Evolutionary conservation across 2,113 vertebrate genomes (phyloP).

Genomic region (Actenoides lindsayi): DNA sequence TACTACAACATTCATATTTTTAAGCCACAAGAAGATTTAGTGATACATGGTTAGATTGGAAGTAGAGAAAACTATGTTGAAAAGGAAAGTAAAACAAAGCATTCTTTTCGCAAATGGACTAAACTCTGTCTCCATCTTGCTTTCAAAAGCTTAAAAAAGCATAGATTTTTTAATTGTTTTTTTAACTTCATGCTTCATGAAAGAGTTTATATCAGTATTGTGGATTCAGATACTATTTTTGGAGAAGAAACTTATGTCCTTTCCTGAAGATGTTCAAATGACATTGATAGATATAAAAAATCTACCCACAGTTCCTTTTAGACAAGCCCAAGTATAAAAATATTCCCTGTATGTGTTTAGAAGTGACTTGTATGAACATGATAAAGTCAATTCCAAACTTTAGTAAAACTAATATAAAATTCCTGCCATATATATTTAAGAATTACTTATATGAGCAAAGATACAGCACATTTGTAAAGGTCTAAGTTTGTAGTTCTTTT

Average conservation of each 20-base stretch:
- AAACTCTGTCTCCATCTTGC: not conserved
- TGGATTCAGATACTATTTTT: not conserved
- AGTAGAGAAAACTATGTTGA: not conserved
- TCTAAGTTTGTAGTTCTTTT: not conserved
- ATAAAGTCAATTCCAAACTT: not conserved
- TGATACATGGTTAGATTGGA: not conserved
- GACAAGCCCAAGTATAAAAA: not conserved
- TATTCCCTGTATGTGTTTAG: not conserved
- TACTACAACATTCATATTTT: not conserved
- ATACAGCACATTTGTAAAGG: not conserved
- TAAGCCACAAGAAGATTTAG: not conserved
- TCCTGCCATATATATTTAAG: not conserved
- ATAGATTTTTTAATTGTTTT: not conserved
- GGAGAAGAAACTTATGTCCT: not conserved
- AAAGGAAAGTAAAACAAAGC: not conserved
- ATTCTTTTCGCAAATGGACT: not conserved
- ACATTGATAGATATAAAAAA: not conserved
- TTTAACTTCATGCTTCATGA: not conserved
- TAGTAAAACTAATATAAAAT: not conserved
- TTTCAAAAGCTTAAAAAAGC: not conserved
- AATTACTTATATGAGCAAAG: not conserved
- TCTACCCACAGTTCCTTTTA: not conserved
- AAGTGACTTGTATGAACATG: not conserved
- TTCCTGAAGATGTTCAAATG: not conserved
- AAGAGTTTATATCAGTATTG: not conserved